Evolutionary conservation across 1,140 invertebrate genomes (phyloP).

Genomic region (Drosophila orena): DNA sequence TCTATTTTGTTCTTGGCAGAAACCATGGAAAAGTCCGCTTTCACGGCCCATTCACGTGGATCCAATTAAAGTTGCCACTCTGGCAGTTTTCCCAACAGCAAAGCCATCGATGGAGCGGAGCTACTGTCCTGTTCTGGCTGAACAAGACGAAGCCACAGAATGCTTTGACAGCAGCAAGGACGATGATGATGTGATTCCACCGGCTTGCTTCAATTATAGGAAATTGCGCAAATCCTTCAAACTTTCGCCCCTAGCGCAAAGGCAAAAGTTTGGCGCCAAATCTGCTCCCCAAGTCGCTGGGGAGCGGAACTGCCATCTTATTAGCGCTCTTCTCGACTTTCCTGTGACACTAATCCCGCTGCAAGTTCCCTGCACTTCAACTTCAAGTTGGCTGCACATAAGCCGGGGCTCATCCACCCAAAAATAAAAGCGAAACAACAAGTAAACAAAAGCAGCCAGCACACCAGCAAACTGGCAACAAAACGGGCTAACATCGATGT

Average conservation of each 20-base stretch:
- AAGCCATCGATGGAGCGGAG: slow-evolving; percentile 12
- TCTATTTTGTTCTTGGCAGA: slow-evolving; percentile 10
- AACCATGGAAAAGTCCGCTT: neutral
- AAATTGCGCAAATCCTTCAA: slow-evolving; percentile 75
- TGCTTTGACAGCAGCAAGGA: slow-evolving; percentile 55
- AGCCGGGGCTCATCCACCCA: slow-evolving; percentile 41
- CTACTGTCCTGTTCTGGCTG: neutral
- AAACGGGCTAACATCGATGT: slow-evolving; percentile 27
- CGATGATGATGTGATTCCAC: slow-evolving; percentile 20
- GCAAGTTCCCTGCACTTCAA: slow-evolving; percentile 50
- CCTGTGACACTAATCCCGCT: slow-evolving; percentile 67
- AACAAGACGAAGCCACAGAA: slow-evolving; percentile 35
- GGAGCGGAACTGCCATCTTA: slow-evolving; percentile 60
- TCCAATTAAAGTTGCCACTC: slow-evolving; percentile 40
- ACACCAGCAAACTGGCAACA: slow-evolving; percentile 15
- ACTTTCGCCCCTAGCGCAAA: slow-evolving; percentile 53
- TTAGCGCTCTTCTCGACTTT: slow-evolving; percentile 66
- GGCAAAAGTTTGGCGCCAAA: slow-evolving; percentile 42
- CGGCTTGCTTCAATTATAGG: slow-evolving; percentile 64
- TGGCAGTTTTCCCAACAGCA: slow-evolving; percentile 8
- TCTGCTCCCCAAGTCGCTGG: slow-evolving; percentile 17
- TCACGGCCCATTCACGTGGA: slow-evolving; percentile 22
- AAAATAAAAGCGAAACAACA: slow-evolving; percentile 44
- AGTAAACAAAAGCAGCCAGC: slow-evolving; percentile 25
- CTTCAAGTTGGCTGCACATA: slow-evolving; percentile 76